Evolutionary conservation across 2,113 vertebrate genomes (phyloP), one percentile per base, ranked within the genome.

Genomic region (Lethenteron camtschaticum): DNA sequence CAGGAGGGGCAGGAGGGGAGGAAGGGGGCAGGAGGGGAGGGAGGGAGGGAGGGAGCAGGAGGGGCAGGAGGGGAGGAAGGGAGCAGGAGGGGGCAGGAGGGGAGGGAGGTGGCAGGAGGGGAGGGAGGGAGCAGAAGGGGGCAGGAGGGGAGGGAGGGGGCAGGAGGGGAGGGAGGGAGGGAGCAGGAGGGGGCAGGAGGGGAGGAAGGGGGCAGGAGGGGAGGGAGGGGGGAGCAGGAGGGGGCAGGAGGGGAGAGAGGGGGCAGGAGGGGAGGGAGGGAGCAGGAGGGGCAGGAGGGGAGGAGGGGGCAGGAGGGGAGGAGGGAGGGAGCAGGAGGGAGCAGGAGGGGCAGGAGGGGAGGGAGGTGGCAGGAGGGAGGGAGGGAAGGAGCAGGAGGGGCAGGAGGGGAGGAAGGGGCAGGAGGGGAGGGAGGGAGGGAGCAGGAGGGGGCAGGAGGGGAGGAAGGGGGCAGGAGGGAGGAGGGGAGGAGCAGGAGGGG

Each of bases 121-220:
- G 59, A 60, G 59, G n/a, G 59, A 60, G 59, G n/a, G 59, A 60
- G 59, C 12, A n/a, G n/a, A n/a, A n/a, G n/a, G n/a, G n/a, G n/a
- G n/a, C n/a, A n/a, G n/a, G n/a, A n/a, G 59, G n/a, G 59, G 16
- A 16, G 16, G 59, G 16, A n/a, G n/a, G n/a, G n/a, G n/a, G n/a
- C n/a, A n/a, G 59, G 59, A 63, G 59, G 59, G 59, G 59, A 3
- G 7, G 59, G 41, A 4, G 4, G 59, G 16, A n/a, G 59, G 3
- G 59, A 18, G 59, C 59, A 4, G 59, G 13, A 63, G 59, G 59
- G 3, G 59, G 59, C 12, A 63, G 59, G 59, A 16, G 59, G 59
- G 59, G 59, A 3, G 3, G 59, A 3, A 16, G 59, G 59, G 59
- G 3, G 59, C 12, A 3, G 59, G 59, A 2, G 59, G 59, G 16